A percentile compares a stretch with the other conserved stretches of the same genome.
Evolutionary conservation across 1,140 invertebrate species (phyloP).

Genomic region (Leptestheria dahalacensis): DNA sequence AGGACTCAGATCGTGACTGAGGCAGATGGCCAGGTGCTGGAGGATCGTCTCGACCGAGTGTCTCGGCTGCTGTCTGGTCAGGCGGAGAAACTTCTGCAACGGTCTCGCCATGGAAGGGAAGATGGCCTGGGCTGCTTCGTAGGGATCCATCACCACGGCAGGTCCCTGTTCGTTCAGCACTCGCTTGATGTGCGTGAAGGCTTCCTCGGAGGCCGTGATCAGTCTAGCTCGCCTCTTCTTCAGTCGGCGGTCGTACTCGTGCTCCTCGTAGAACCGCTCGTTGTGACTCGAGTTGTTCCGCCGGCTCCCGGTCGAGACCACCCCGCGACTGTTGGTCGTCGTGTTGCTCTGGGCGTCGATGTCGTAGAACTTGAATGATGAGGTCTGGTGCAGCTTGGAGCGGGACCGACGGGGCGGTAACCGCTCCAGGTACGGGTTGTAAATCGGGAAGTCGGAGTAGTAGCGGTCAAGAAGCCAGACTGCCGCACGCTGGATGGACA

Average conservation of each 20-base stretch:
- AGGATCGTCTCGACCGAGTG: slow-evolving; percentile 86
- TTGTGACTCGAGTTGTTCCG: slow-evolving; percentile 81
- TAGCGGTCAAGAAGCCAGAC: slow-evolving; percentile 88
- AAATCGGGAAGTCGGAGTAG: slow-evolving; percentile 89
- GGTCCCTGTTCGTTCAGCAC: slow-evolving; percentile 38
- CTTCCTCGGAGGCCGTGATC: slow-evolving; percentile 85
- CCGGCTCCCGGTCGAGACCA: slow-evolving; percentile 18
- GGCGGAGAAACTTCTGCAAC: slow-evolving; percentile 87
- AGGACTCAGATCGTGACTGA: slow-evolving; percentile 84
- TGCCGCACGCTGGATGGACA: slow-evolving; percentile 88
- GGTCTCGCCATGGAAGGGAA: slow-evolving; percentile 90
- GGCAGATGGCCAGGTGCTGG: slow-evolving; percentile 69
- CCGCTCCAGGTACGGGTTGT: slow-evolving; percentile 88
- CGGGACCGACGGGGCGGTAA: slow-evolving; percentile 57
- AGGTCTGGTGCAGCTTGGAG: slow-evolving; percentile 17
- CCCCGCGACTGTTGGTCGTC: slow-evolving; percentile 15
- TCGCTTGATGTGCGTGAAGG: slow-evolving; percentile 82
- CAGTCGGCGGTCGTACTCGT: slow-evolving; percentile 87
- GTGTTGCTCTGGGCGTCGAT: slow-evolving; percentile 51
- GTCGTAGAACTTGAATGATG: slow-evolving; percentile 90
- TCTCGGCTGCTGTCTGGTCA: slow-evolving; percentile 85
- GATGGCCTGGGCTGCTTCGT: slow-evolving; percentile 90
- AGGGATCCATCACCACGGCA: slow-evolving; percentile 63
- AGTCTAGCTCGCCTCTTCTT: slow-evolving; percentile 75
- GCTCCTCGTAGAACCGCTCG: slow-evolving; percentile 92